Evolutionary conservation across 2,888 invertebrate species (phyloP), one percentile per base, ranked within the genome.

Genomic region (Zygaena filipendulae): DNA sequence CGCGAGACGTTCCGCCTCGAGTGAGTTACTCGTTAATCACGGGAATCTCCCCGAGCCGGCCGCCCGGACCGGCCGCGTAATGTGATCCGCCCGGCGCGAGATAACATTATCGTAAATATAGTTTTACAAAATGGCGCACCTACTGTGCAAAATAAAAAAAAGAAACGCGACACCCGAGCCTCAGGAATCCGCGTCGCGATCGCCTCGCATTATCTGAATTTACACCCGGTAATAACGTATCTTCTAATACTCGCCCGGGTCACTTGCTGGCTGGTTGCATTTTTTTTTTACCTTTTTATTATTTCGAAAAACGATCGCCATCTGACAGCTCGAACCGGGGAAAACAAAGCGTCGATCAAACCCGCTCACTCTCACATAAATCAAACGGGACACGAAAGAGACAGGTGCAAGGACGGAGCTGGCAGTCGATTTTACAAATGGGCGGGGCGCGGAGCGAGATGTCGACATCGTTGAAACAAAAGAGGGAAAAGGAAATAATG

Each of bases 321-420:
- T 36, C 52, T 50, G 55, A 61, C 63, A 63, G 55, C 62, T n/a
- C 59, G 62, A 67, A 67, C 69, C 54, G 57, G 52, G 63, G 63
- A 63, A 71, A 69, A 71, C 74, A 66, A 71, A 68, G 66, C 77
- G 66, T 79, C 75, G 69, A 75, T 79, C 77, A 79, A 72, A 64
- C 67, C 63, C 69, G 70, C 60, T 79, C 79, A 59, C 79, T 74
- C 79, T 61, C 77, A 75, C 77, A 77, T 77, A 75, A 77, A 77
- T 79, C 79, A 75, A 69, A 52, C 60, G 66, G n/a, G 60, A 59
- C 56, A 57, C 55, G 79, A 79, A 66, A 67, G 72, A 71, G 79
- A 79, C 77, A 75, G 77, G 72, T 71, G 75, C 68, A 60, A 59
- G 63, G 69, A 58, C 68, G 64, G 56, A 52, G 55, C 62, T 59